phyloP scores from a whole-genome alignment of 2,797 vertebrate species.

The Cheracebus regulus region DNA sequence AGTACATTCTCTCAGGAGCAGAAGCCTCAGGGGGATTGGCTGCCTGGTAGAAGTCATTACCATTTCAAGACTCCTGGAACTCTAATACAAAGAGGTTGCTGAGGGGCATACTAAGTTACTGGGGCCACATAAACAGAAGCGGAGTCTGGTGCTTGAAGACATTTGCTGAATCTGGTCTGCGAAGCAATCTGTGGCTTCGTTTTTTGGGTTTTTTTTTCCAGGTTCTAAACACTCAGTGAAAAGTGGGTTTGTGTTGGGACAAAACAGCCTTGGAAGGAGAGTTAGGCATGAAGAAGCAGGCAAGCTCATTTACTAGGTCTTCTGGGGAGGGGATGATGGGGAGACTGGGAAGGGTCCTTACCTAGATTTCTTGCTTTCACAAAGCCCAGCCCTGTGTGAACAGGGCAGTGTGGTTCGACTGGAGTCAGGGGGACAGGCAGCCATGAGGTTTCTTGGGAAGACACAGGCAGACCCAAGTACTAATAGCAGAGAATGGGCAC shows the following conservation, averaged over 20 bases:
- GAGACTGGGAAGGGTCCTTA: background rate
- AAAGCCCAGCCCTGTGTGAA: background rate
- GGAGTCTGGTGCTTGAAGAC: background rate
- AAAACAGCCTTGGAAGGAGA: background rate
- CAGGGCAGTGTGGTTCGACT: background rate
- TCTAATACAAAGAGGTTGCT: background rate
- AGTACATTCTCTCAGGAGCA: background rate
- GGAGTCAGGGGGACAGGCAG: background rate
- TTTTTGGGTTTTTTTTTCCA: background rate
- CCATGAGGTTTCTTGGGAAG: background rate
- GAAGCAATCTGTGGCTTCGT: background rate
- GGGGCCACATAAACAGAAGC: background rate
- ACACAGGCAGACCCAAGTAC: background rate
- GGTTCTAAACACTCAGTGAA: background rate
- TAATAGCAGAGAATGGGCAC: background rate
- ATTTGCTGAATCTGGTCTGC: background rate
- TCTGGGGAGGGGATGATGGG: background rate
- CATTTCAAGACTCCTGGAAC: background rate
- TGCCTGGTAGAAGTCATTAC: background rate
- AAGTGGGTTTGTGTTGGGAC: conserved; percentile 19
- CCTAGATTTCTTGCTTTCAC: background rate
- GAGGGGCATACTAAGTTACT: background rate
- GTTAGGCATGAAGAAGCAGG: background rate
- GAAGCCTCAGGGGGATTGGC: background rate
- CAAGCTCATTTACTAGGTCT: background rate